Evolutionary conservation across 2,113 vertebrate genomes (phyloP).

Genomic region (Acrocephalus kingi): DNA sequence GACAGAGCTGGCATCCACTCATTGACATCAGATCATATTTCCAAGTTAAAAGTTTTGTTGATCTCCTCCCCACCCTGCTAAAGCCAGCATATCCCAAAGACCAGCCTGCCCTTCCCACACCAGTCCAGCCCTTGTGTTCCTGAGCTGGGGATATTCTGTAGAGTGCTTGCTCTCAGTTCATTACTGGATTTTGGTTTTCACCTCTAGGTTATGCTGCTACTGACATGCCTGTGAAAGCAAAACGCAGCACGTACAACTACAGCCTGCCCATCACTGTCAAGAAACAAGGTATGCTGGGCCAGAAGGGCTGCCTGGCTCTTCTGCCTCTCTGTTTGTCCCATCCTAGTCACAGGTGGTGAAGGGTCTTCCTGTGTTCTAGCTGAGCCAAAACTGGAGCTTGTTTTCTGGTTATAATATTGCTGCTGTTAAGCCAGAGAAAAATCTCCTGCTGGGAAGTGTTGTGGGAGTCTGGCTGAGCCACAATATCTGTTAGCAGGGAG

Average conservation of each 20-base stretch:
- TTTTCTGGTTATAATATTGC: neutral
- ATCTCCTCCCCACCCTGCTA: neutral
- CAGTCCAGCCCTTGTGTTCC: neutral
- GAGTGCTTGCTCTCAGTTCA: neutral
- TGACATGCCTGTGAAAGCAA: slow-evolving; percentile 92
- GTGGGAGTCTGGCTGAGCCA: neutral
- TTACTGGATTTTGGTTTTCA: neutral
- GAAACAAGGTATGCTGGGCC: slow-evolving; percentile 80
- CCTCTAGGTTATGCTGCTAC: slow-evolving; percentile 80
- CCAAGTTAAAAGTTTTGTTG: neutral
- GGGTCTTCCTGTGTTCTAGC: neutral
- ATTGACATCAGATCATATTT: neutral
- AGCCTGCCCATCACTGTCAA: slow-evolving; percentile 89
- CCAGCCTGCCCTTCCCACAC: neutral
- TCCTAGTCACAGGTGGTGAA: neutral
- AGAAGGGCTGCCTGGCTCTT: neutral
- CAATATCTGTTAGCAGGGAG: neutral
- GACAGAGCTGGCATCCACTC: neutral
- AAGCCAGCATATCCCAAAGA: neutral
- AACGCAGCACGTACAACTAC: slow-evolving; percentile 92
- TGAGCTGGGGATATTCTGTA: neutral
- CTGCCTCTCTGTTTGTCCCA: neutral
- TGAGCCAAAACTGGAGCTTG: neutral
- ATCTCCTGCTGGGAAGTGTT: neutral
- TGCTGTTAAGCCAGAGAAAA: neutral